A percentile compares a stretch with the other conserved stretches of the same genome.
phyloP scores from a whole-genome alignment of 2,797 vertebrate genomes.

The Pangasius krempfi region DNA sequence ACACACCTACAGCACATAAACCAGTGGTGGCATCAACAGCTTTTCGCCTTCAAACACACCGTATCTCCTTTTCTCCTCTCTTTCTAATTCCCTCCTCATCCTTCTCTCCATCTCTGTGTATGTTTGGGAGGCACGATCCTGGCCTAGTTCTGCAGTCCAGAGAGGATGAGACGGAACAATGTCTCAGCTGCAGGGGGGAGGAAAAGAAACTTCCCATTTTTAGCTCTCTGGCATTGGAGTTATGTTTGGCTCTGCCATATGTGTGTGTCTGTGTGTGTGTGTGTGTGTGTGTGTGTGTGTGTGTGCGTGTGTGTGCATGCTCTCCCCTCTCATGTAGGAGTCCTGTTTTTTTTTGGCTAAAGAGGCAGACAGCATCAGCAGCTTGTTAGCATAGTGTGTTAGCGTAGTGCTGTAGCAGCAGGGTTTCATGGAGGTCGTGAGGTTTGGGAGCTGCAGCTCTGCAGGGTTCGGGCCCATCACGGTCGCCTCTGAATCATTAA shows the following conservation, averaged over 20 bases:
- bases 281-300: constrained; percentile 43
- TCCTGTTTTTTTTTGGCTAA: constrained; percentile 4
- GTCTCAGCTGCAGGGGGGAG: constrained; percentile 70
- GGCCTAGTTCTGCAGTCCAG: constrained; percentile 76
- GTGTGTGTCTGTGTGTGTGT: constrained; percentile 40
- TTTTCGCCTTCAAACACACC: constrained; percentile 12
- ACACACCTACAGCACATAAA: not conserved
- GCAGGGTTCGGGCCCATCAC: not conserved
- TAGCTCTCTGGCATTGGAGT: constrained; percentile 63
- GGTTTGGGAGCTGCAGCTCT: constrained; percentile 19
- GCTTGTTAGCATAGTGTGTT: constrained; percentile 21
- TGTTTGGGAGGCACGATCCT: constrained; percentile 65
- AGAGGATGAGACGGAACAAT: constrained; percentile 70
- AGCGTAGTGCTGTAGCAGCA: constrained; percentile 6
- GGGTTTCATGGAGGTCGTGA: constrained; percentile 7
- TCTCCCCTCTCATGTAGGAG: not conserved
- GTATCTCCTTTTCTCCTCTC: not conserved
- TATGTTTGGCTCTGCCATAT: constrained; percentile 34
- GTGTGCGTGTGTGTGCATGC: not conserved
- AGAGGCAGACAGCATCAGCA: constrained; percentile 18
- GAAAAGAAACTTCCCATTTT: constrained; percentile 70
- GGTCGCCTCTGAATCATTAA: constrained; percentile 61
- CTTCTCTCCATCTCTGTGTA: constrained; percentile 48
- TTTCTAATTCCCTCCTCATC: not conserved
- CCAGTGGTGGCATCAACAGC: constrained; percentile 1